A percentile compares a stretch with the other conserved stretches of the same genome.
Evolutionary conservation across 1,140 invertebrate genomes (phyloP).

Genomic region (Drosophila fuyamai): DNA sequence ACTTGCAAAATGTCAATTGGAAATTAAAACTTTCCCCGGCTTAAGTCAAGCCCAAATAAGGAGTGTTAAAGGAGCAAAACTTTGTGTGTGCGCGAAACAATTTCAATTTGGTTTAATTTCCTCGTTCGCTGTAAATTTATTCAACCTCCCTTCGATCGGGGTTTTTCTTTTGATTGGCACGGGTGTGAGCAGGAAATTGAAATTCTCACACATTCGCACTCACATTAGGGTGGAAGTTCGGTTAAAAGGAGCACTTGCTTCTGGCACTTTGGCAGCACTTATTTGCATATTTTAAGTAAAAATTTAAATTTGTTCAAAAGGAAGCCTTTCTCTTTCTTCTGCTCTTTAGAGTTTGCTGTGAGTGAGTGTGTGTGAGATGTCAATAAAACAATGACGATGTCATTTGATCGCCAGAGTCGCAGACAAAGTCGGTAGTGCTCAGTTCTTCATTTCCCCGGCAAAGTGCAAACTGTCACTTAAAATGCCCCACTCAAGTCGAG

Average conservation of each 20-base stretch:
- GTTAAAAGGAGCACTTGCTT: slow-evolving; percentile 3
- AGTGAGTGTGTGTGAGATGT: slow-evolving; percentile 11
- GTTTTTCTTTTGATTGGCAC: slow-evolving; percentile 79
- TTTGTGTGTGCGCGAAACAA: slow-evolving; percentile 59
- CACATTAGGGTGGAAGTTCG: slow-evolving; percentile 26
- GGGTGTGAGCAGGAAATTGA: slow-evolving; percentile 69
- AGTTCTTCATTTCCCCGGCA: not conserved
- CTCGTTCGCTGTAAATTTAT: slow-evolving; percentile 51
- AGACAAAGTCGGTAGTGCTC: slow-evolving; percentile 41
- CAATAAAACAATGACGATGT: slow-evolving; percentile 42
- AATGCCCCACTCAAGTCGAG: slow-evolving; percentile 68
- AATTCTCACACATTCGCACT: slow-evolving; percentile 71
- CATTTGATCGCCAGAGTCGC: slow-evolving; percentile 27
- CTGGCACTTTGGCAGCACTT: slow-evolving; percentile 60
- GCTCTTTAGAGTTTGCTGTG: slow-evolving; percentile 1
- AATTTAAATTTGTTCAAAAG: slow-evolving; percentile 64
- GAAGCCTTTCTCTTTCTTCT: slow-evolving; percentile 11
- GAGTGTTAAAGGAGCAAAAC: slow-evolving; percentile 12
- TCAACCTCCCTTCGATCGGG: slow-evolving; percentile 66
- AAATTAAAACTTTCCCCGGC: slow-evolving; percentile 37
- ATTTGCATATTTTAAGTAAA: slow-evolving; percentile 75
- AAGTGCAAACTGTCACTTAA: slow-evolving; percentile 67
- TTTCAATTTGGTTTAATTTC: slow-evolving; percentile 82
- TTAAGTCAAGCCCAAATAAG: slow-evolving; percentile 19
- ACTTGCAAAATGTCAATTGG: slow-evolving; percentile 56